These are phyloP conservation scores for Metopolophium dirhodum DNA, from an alignment of 1,140 invertebrate genomes.

Conservation along the genomic window DNA sequence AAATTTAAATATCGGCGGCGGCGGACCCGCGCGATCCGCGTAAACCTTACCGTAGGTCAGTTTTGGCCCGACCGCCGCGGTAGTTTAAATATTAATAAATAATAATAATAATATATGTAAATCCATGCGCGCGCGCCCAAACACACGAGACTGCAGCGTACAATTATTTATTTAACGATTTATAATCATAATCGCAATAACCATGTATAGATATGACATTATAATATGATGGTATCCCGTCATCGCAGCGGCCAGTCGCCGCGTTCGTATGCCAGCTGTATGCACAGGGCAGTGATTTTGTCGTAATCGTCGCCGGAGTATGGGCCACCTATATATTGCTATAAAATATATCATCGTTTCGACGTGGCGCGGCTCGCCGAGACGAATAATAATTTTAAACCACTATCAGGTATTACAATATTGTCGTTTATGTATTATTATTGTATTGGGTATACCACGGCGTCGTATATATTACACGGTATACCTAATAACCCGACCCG, in stretches of 20 bases:
- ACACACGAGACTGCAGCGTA: background rate
- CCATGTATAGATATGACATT: background rate
- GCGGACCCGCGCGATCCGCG: slow-evolving; percentile 9
- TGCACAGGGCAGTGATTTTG: no score
- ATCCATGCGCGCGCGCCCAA: background rate
- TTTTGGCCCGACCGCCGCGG: slow-evolving; percentile 35
- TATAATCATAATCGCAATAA: background rate
- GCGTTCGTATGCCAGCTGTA: no score
- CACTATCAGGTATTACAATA: no score
- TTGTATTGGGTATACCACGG: no score
- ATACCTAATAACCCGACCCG: no score
- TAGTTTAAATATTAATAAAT: slow-evolving; percentile 17
- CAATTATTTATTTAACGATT: background rate
- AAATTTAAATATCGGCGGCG: slow-evolving; percentile 52
- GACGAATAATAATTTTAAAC: no score
- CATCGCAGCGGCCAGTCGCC: background rate
- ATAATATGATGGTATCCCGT: background rate
- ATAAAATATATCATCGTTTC: no score
- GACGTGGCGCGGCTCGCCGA: no score
- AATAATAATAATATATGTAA: slow-evolving; percentile 18
- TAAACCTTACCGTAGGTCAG: slow-evolving; percentile 48
- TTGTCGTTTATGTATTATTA: no score
- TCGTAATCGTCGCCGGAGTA: background rate
- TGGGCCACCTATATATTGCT: no score
- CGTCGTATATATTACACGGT: no score